Base-by-base conservation (phyloP, 2,797 vertebrate genomes). In the Lophotriccus pileatus region DNA sequence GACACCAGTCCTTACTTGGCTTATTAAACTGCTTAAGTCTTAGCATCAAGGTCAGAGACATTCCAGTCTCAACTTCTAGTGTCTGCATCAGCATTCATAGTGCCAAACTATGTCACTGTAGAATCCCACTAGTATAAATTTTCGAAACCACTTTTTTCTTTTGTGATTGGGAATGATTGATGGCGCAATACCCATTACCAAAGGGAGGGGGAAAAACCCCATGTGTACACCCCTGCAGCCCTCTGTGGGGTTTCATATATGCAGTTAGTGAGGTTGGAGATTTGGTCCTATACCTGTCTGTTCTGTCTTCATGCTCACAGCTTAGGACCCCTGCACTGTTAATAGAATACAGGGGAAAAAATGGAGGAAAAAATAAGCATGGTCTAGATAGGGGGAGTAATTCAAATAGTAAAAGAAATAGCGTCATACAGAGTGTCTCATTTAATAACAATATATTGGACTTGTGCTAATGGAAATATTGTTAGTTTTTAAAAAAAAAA, bases 171-270 rank as follows among this genome's bases (percentile, higher is more conserved):
- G 75, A 69, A 34, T 60, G 1, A 56, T 23, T 80, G 22, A n/a
- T 63, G 47, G 6, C 32, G 14, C 15, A 52, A 52, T 83, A 56
- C 3, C 3, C 5, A 0, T 64, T 69, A 80, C n/a, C n/a, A 46
- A 24, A 69, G 17, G 2, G 3, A 19, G 5, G 6, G 6, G 12
- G 4, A 0, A 1, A 24, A 12, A 18, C 10, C 24, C 27, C 28
- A 1, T 1, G 0, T 36, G 8, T 37, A 37, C 4, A 4, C 7
- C 11, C 10, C 6, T 6, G 2, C 18, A 73, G 5, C 4, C 16
- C 19, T 67, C 68, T 46, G 4, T 53, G 24, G 6, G 6, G 9
- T 80, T 83, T 89, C 59, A 52, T 18, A 23, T 22, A 34, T 59
- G 47, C 13, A 32, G 13, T 74, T 67, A 11, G n/a, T 62, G 39